phyloP scores from a whole-genome alignment of 2,113 vertebrate species.

The Tamias sibiricus region DNA sequence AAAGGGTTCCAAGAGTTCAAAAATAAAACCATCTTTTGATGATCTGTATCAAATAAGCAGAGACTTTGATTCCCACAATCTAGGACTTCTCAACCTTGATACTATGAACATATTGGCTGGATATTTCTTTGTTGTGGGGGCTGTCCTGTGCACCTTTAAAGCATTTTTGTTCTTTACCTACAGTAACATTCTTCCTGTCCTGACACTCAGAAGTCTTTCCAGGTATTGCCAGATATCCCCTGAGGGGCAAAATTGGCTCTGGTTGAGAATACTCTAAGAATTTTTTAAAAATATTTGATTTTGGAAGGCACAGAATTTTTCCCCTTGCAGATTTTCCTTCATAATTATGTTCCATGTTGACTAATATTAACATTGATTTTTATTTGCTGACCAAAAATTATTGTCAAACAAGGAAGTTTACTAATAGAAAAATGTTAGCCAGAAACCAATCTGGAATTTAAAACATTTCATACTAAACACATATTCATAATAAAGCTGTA shows the following conservation, averaged over 20 bases:
- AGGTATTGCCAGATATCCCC: background rate
- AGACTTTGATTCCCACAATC: slow-evolving; percentile 1
- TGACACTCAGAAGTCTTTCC: background rate
- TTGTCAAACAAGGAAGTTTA: background rate
- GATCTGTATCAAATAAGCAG: background rate
- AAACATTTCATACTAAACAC: background rate
- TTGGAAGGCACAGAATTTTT: slow-evolving; percentile 5
- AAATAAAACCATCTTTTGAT: slow-evolving; percentile 5
- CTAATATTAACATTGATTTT: slow-evolving; percentile 36
- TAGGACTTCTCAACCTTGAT: background rate
- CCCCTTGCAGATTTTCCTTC: background rate
- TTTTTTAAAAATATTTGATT: background rate
- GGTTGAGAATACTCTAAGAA: background rate
- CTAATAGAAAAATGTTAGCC: slow-evolving; percentile 20
- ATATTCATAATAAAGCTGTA: background rate
- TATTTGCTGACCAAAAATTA: slow-evolving; percentile 48
- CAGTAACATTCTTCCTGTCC: background rate
- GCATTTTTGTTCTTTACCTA: background rate
- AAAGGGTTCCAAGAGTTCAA: background rate
- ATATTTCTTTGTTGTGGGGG: background rate
- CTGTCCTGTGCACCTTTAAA: background rate
- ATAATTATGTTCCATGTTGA: slow-evolving; percentile 20
- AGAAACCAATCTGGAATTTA: background rate
- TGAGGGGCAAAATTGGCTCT: background rate
- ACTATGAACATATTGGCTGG: background rate